phyloP scores from a whole-genome alignment of 1,140 invertebrate species.

The Nylanderia fulva region DNA sequence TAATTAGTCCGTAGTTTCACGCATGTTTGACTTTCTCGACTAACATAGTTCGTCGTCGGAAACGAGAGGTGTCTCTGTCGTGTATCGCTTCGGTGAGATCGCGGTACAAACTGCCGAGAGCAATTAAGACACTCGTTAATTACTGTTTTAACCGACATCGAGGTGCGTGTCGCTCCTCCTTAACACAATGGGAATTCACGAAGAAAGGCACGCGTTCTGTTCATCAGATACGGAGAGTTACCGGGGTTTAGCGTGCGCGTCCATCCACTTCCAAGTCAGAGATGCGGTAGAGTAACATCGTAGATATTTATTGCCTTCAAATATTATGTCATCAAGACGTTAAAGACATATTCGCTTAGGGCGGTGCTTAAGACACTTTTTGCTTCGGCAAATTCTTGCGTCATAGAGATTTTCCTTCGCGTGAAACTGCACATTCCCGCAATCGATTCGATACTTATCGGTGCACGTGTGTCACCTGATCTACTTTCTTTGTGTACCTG shows the following conservation, averaged over 20 bases:
- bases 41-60: slow-evolving; percentile 25
- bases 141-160: slow-evolving; percentile 68
- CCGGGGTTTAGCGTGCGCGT: not conserved
- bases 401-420: slow-evolving; percentile 1
- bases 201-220: slow-evolving; percentile 63
- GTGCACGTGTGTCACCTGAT: slow-evolving; percentile 61
- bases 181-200: slow-evolving; percentile 50
- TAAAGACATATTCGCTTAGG: not conserved
- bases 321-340: not conserved
- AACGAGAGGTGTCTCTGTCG: slow-evolving; percentile 36
- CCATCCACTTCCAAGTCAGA: not conserved
- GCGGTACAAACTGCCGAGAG: slow-evolving; percentile 61
- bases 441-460: slow-evolving; percentile 67
- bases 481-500: slow-evolving; percentile 59
- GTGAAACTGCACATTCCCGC: slow-evolving; percentile 42
- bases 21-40: slow-evolving; percentile 68
- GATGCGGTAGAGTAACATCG: not conserved
- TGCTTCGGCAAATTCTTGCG: not conserved
- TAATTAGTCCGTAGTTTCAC: slow-evolving; percentile 72
- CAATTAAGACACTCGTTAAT: slow-evolving; percentile 71
- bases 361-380: not conserved
- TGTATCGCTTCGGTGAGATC: slow-evolving; percentile 51
- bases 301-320: not conserved
- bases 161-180: slow-evolving; percentile 52
- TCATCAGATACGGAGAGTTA: slow-evolving; percentile 52